These are phyloP conservation scores for Trichacis sp. DNA, from an alignment of 2,888 invertebrate species.

Conservation along the genomic window DNA sequence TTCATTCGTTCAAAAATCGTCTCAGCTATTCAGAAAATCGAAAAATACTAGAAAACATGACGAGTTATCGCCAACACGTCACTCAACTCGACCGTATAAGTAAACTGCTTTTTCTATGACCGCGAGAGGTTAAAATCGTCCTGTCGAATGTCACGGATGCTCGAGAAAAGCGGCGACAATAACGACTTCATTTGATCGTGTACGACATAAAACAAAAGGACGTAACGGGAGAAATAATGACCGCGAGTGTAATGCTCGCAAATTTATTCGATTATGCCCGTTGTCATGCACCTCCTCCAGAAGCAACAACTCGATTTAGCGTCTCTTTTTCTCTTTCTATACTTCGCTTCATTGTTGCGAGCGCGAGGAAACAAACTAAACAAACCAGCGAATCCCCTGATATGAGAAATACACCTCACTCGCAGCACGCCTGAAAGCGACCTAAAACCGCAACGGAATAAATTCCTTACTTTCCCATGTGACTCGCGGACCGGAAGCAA, in stretches of 20 bases:
- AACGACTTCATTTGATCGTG: background rate
- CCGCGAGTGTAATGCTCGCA: constrained; percentile 3
- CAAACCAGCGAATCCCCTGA: constrained; percentile 8
- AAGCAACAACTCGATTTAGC: background rate
- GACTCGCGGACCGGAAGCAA: constrained; percentile 25
- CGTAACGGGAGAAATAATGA: background rate
- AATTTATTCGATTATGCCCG: constrained; percentile 14
- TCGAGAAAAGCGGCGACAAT: background rate
- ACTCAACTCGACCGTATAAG: too few species aligned
- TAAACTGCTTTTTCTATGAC: too few species aligned
- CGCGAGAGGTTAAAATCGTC: too few species aligned
- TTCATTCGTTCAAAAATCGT: too few species aligned
- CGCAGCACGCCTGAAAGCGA: constrained; percentile 6
- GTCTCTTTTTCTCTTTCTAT: constrained; percentile 1
- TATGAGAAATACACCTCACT: constrained; percentile 5
- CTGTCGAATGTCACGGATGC: too few species aligned
- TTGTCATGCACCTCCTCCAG: background rate
- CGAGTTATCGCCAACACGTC: too few species aligned
- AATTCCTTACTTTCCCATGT: constrained; percentile 31
- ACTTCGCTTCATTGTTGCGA: constrained; percentile 15
- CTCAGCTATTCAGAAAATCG: too few species aligned
- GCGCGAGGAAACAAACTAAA: constrained; percentile 14
- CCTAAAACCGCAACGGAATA: constrained; percentile 21
- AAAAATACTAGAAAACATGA: too few species aligned
- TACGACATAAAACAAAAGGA: background rate